Percentiles rank a stretch among this genome's conserved stretches.
Conservation (phyloP, 2,113 vertebrate genomes). For the Mustela nigripes region DNA sequence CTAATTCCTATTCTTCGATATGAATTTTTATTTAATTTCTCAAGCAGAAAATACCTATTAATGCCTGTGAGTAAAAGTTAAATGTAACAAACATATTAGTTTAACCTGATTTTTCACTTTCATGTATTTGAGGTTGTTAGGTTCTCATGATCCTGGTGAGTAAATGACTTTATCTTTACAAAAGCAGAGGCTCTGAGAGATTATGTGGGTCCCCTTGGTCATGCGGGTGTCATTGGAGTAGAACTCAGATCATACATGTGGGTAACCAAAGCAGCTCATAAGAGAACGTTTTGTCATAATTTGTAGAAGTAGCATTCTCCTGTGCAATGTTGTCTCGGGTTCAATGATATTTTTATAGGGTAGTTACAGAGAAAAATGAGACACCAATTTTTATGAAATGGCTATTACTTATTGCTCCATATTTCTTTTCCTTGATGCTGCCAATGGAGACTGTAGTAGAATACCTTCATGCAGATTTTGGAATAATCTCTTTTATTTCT, state of each 20-base stretch:
- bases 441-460: background rate
- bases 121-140: background rate
- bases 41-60: background rate
- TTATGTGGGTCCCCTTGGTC: background rate
- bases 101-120: background rate
- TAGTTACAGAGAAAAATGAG: background rate
- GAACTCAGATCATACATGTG: background rate
- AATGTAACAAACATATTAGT: background rate
- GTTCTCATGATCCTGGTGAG: background rate
- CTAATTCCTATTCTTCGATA: background rate
- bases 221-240: background rate
- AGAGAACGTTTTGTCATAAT: background rate
- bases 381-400: conserved; percentile 3
- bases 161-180: background rate
- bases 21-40: background rate
- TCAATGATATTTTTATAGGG: background rate
- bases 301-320: background rate
- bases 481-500: background rate
- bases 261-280: background rate
- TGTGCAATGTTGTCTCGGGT: background rate
- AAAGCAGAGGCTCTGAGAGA: background rate
- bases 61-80: background rate
- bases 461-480: background rate
- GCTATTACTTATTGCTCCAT: background rate
- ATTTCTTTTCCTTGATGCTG: background rate